Percentiles rank a stretch among this genome's conserved stretches.
phyloP scores from a whole-genome alignment of 2,797 vertebrate species.

The Lithobates sylvaticus region DNA sequence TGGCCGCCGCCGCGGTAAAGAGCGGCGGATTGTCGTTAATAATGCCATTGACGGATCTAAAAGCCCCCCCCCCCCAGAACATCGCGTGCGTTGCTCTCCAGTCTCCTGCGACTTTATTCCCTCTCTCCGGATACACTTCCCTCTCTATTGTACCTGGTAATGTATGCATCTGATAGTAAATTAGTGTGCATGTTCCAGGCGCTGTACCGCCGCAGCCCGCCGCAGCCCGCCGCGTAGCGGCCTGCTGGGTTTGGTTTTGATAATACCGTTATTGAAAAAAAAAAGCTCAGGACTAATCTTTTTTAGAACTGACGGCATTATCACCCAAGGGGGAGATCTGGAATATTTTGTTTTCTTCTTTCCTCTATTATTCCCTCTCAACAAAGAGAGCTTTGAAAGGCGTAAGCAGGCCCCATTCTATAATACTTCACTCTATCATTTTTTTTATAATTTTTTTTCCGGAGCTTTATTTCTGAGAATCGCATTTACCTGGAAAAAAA shows the following conservation, averaged over 20 bases:
- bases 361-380: conserved; percentile 26
- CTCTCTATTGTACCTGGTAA: conserved; percentile 38
- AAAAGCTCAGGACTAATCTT: conserved; percentile 39
- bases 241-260: conserved; percentile 51
- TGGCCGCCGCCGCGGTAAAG: conserved; percentile 3
- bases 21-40: conserved; percentile 2
- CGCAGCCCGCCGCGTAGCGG: conserved; percentile 10
- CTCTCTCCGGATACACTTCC: background rate
- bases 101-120: conserved; percentile 13
- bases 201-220: background rate
- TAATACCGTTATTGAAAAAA: conserved; percentile 48
- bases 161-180: conserved; percentile 55
- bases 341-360: conserved; percentile 44
- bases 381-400: conserved; percentile 46
- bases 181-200: conserved; percentile 8
- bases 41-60: conserved; percentile 4
- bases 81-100: background rate
- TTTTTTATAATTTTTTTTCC: too few species aligned
- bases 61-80: background rate
- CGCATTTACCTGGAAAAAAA: background rate
- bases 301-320: conserved; percentile 39
- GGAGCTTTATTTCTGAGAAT: background rate
- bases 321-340: conserved; percentile 34
- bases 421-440: background rate
- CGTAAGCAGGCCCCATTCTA: background rate